Evolutionary conservation across 2,888 invertebrate species (phyloP), one percentile per base, ranked within the genome.

Genomic region (Sesia bembeciformis): DNA sequence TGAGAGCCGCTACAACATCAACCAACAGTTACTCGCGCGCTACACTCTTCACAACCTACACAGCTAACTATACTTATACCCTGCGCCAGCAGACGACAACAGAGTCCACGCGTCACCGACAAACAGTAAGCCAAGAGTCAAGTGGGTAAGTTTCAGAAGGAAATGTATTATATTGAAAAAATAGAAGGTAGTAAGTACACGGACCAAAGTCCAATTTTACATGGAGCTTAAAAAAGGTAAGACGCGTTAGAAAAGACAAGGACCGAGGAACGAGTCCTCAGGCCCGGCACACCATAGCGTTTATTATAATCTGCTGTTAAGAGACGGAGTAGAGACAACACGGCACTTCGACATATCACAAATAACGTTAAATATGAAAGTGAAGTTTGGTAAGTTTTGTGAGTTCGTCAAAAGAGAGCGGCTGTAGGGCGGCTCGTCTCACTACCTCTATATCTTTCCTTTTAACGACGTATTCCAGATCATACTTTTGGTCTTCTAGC

Each of bases 361-460:
- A 78, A 65, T 73, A 74, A 65, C 74, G 76, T 80, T 81, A 84
- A 81, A 67, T 63, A 74, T 72, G 73, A 79, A 77, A 74, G 65
- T 68, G 80, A 79, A 78, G 67, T 69, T 68, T 75, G 76, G 80
- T 76, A 81, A 81, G 85, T 82, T 76, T 54, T 81, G 84, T 84
- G 67, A 89, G 86, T 85, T 79, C 70, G 69, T 78, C 74, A 83
- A 76, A 76, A 76, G 70, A 73, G 75, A 78, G 76, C 77, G 73
- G 72, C 68, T 72, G 67, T 64, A 72, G 61, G 60, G 74, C 72
- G 72, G 78, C 78, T 76, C 69, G 67, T 76, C 73, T 80, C 84
- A 92, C 93, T 95, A 98, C 98, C 97, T 98, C 97, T 90, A 94
- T 94, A 91, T 99, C 99, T 95, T 99, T 99, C 93, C 96, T 95